Percentiles rank a stretch among this genome's conserved stretches.
Conservation (phyloP, 1,140 invertebrate genomes). For the Cydia fagiglandana region DNA sequence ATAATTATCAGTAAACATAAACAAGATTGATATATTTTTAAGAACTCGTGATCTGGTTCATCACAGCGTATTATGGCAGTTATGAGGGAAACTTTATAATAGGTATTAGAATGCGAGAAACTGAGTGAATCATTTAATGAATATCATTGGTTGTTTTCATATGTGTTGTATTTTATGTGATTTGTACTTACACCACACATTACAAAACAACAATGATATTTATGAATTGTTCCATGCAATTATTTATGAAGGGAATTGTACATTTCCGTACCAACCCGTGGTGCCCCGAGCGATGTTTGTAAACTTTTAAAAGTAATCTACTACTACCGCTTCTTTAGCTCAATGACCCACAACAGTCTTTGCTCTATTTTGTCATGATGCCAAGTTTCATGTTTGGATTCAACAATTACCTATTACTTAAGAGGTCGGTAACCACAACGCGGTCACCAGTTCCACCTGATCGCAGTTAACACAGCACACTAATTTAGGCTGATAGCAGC, state of each 20-base stretch:
- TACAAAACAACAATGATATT: not conserved
- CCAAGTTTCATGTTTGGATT: not conserved
- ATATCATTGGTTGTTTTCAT: not conserved
- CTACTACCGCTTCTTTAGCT: not conserved
- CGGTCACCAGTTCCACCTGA: too few relatives aligned
- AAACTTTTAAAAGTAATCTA: not conserved
- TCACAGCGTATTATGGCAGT: too few relatives aligned
- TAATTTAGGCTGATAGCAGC: too few relatives aligned
- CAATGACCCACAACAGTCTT: slow-evolving; percentile 1
- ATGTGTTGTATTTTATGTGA: too few relatives aligned
- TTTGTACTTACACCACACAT: not conserved
- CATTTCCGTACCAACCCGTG: not conserved
- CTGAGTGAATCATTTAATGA: too few relatives aligned
- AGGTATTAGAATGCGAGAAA: too few relatives aligned
- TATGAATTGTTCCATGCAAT: not conserved
- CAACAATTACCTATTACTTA: not conserved
- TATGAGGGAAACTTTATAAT: too few relatives aligned
- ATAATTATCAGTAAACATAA: too few relatives aligned
- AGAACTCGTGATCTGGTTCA: too few relatives aligned
- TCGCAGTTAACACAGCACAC: too few relatives aligned
- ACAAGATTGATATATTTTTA: too few relatives aligned
- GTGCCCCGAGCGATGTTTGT: not conserved
- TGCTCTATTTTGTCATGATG: not conserved
- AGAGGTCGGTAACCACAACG: too few relatives aligned
- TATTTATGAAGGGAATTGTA: not conserved